Base-by-base conservation (phyloP, 1,140 invertebrate species). In the Danaus plexippus region DNA sequence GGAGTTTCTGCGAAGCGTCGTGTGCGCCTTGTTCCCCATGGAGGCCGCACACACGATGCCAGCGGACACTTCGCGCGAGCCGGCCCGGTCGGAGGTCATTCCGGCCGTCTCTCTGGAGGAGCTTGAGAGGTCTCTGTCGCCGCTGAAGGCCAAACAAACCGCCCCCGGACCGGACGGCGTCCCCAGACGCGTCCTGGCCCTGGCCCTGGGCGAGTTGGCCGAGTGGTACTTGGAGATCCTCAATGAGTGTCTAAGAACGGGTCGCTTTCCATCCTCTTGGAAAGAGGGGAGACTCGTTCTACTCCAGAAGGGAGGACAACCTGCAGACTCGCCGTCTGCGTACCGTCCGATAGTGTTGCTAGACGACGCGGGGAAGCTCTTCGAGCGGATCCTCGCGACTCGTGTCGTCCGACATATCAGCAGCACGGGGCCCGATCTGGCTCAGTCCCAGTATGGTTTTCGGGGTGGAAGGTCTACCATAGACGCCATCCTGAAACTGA, bases 121-220 rank as follows among this genome's bases (percentile, higher is more conserved):
- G 11, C 8, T 11, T 1, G 11, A 48, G 6, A 1, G 11, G 12
- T 51, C 42, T 6, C 7, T 54, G 9, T n/a, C 7, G 7, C 51
- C 47, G 2, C 54, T 62, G 1, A 40, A 43, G 6, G 2, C 11
- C 18, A 64, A 64, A 11, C 60, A 60, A 9, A 54, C 46, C 9
- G 63, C 63, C 11, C 63, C 63, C 10, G 63, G 50, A 1, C 54
- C 51, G 9, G 63, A 64, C 51, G 57, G 63, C 8, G 18, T 60
- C 9, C 63, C 50, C 9, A 57, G 54, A 9, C 43, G 52, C 9
- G 18, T 65, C 1, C 40, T 53, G 10, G 51, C 22, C n/a, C n/a
- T 55, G 11, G 54, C 47, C 7, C 9, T 54, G 7, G 41, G 40
- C 8, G 11, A 44, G 5, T 9, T 64, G 43, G 54, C 53, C 32